Evolutionary conservation across 2,113 vertebrate genomes (phyloP), one percentile per base, ranked within the genome.

Genomic region (Petroica traversi): DNA sequence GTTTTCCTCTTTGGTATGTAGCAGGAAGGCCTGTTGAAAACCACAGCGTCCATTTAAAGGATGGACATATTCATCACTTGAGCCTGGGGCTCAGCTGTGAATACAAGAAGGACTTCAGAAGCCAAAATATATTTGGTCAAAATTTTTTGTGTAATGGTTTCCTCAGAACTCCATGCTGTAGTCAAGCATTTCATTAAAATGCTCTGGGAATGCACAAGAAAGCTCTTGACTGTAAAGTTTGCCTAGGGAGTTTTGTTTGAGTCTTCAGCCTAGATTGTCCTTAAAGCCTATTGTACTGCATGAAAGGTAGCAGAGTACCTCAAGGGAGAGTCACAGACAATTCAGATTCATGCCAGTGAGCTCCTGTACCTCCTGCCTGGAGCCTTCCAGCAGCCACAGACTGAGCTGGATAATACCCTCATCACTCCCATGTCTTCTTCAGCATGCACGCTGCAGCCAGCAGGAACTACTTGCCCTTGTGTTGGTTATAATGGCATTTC

Each of bases 91-190:
- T 95, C 75, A 71, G 79, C 88, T 92, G 59, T 86, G 91, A 90
- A 36, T 59, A 79, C 63, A 90, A 85, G 66, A 20, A 66, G 43
- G 46, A 57, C 62, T 90, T 94, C 14, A 62, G 72, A 83, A 88
- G 78, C 82, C 88, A 92, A 85, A 95, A 80, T 66, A 33, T 36
- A 83, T 95, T 92, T 93, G 85, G 75, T 87, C 51, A 90, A 80
- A 88, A 29, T 34, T 80, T 81, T 87, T 59, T 85, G 31, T 74
- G 22, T 77, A 88, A 94, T 66, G 34, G 22, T 69, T 94, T 94
- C 76, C 64, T 96, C 72, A 71, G 92, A 90, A 88, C 75, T 86
- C 54, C 43, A 64, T 83, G 51, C 55, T 86, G 38, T 86, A 93
- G 59, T 93, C 59, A 94, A 59, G 62, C 2, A 6, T 86, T 90